phyloP scores from a whole-genome alignment of 2,113 vertebrate genomes.

The Zosterops japonicus region DNA sequence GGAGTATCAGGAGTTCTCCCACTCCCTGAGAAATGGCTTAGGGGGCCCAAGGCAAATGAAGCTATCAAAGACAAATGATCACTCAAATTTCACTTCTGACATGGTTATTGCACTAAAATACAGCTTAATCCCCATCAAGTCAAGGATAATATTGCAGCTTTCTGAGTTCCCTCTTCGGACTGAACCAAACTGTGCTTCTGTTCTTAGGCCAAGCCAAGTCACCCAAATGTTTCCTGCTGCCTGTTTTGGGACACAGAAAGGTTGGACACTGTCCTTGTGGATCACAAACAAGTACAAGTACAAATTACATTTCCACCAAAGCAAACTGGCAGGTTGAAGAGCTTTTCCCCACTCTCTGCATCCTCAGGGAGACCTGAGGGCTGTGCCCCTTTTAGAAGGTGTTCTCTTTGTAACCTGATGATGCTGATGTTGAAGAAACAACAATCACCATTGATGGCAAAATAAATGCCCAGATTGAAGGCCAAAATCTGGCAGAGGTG shows the following conservation, averaged over 20 bases:
- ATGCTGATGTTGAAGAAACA: neutral
- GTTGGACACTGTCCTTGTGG: neutral
- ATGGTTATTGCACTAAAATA: neutral
- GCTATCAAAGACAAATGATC: slow-evolving; percentile 40
- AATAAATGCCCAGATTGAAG: neutral
- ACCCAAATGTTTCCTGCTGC: neutral
- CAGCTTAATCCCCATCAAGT: neutral
- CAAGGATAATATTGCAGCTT: neutral
- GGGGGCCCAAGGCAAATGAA: slow-evolving; percentile 35
- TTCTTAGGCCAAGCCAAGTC: neutral
- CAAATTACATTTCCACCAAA: neutral
- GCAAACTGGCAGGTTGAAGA: neutral
- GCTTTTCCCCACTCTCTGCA: neutral
- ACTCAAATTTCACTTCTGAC: slow-evolving; percentile 22
- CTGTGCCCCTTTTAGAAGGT: fast-evolving
- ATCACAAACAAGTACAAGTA: neutral
- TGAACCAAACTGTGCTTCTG: neutral
- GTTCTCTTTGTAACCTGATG: neutral
- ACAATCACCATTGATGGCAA: neutral
- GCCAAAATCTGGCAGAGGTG: neutral
- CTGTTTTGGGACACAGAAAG: neutral
- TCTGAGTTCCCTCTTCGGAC: neutral
- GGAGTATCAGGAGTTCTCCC: slow-evolving; percentile 3
- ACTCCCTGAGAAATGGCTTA: slow-evolving; percentile 38
- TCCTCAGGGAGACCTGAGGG: neutral